These are phyloP conservation scores for Glossophaga mutica DNA, from an alignment of 2,797 vertebrate genomes.

Conservation along the genomic window DNA sequence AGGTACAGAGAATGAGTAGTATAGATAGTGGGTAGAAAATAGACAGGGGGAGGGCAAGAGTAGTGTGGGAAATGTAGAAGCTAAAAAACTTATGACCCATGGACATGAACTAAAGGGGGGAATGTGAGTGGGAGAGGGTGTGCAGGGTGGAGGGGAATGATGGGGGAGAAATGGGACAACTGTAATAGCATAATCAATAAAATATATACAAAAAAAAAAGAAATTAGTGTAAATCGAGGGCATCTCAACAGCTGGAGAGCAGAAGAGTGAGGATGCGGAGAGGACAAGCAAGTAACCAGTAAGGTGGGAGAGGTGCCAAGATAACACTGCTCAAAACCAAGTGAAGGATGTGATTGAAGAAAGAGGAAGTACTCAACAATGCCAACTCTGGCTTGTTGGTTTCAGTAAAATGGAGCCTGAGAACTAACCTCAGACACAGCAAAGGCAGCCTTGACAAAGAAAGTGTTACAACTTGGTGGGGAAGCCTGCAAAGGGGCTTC, in stretches of 20 bases:
- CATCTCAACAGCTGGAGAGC: neutral
- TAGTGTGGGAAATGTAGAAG: too few relatives aligned
- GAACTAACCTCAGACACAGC: neutral
- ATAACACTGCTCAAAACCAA: neutral
- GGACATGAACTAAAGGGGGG: too few relatives aligned
- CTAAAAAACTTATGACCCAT: too few relatives aligned
- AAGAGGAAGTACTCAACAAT: neutral
- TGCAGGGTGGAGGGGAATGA: too few relatives aligned
- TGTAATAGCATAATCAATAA: too few relatives aligned
- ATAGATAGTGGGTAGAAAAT: too few relatives aligned
- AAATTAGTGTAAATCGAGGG: neutral
- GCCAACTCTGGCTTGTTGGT: neutral
- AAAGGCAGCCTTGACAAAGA: neutral
- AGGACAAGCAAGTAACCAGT: neutral
- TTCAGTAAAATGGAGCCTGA: neutral
- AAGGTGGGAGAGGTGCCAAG: neutral
- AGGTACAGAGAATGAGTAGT: too few relatives aligned
- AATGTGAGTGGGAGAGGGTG: too few relatives aligned
- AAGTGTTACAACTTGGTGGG: neutral
- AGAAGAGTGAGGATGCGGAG: neutral
- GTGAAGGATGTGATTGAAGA: neutral
- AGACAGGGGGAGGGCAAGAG: too few relatives aligned
- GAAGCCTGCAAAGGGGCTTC: neutral
- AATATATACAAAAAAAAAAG: too few relatives aligned
- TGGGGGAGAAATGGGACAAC: too few relatives aligned